Evolutionary conservation across 2,888 invertebrate genomes (phyloP), one percentile per base, ranked within the genome.

Genomic region (Sylvicola cinctus): DNA sequence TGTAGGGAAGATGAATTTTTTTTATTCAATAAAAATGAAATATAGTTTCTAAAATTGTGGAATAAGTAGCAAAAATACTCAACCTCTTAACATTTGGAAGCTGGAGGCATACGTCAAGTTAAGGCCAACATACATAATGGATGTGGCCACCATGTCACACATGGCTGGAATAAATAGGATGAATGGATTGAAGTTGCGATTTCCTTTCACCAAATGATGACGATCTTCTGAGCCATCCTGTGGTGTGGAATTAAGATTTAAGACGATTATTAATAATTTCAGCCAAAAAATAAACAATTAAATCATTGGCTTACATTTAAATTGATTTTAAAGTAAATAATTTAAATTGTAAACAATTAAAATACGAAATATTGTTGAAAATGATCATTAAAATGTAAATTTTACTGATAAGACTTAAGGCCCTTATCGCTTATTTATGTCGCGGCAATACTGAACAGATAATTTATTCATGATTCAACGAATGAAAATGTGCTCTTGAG

Each of bases 71-170:
- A 23, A 10, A n/a, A 16, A 28, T 20, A 29, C 40, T 41, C 30
- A 54, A 69, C 81, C 90, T 61, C 91, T 65, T 45, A 95, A 72
- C 90, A 95, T 93, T 63, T 93, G 93, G 57, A 90, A 95, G 50
- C 88, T 90, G 43, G 88, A 85, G 2, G 85, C 83, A 50, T 79
- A 87, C 0, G 95, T 95, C 52, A 95, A 61, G 45, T 75, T 88
- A 34, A 95, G 61, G 4, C 91, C 93, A 32, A 90, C 69, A 50
- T 91, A 88, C 77, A 91, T 83, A 17, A 83, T 66, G 0, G 87
- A 80, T 1, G 91, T 90, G 2, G 78, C 85, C 38, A 77, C 60
- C 68, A 87, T 75, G 54, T 95, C 93, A 54, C 84, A 81, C 56
- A 87, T 62, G 1, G 91, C 84, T 1, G 95, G 87, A 15, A 85